Evolutionary conservation across 2,888 invertebrate genomes (phyloP).

Genomic region (Caenorhabditis panamensis): DNA sequence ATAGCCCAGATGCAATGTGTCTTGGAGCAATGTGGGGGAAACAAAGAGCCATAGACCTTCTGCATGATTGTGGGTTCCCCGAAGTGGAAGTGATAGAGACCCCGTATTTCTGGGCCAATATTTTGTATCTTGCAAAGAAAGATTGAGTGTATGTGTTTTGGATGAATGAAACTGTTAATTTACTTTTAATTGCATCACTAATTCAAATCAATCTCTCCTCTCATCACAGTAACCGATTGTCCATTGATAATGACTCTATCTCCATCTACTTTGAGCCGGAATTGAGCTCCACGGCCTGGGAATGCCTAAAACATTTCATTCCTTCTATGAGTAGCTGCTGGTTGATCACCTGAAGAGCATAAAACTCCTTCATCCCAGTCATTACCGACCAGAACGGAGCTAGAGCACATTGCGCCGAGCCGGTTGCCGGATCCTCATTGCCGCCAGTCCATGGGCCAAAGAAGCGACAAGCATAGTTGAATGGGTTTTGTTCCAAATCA

Average conservation of each 20-base stretch:
- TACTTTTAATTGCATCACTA: slow-evolving; percentile 17
- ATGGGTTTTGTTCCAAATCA: no score
- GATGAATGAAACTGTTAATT: no score
- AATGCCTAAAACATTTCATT: slow-evolving; percentile 46
- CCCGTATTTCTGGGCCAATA: slow-evolving; percentile 64
- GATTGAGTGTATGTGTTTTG: no score
- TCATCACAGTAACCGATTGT: slow-evolving; percentile 52
- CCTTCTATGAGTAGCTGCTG: no score
- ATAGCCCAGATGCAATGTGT: slow-evolving; percentile 67
- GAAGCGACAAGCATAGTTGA: no score
- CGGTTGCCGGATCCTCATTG: no score
- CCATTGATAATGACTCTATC: slow-evolving; percentile 58
- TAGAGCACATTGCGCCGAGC: no score
- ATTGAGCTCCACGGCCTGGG: slow-evolving; percentile 65
- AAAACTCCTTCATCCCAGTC: no score
- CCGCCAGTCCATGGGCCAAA: no score
- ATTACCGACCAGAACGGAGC: no score
- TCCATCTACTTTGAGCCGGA: slow-evolving; percentile 53
- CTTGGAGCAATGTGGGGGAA: slow-evolving; percentile 73
- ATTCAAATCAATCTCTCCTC: slow-evolving; percentile 55
- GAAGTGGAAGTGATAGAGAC: slow-evolving; percentile 61
- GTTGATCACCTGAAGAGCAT: no score
- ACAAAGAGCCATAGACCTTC: slow-evolving; percentile 60
- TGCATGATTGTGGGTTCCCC: slow-evolving; percentile 61
- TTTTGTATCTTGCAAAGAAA: slow-evolving; percentile 69